Conservation (phyloP, 2,113 vertebrate species). For the Xenopus borealis region DNA sequence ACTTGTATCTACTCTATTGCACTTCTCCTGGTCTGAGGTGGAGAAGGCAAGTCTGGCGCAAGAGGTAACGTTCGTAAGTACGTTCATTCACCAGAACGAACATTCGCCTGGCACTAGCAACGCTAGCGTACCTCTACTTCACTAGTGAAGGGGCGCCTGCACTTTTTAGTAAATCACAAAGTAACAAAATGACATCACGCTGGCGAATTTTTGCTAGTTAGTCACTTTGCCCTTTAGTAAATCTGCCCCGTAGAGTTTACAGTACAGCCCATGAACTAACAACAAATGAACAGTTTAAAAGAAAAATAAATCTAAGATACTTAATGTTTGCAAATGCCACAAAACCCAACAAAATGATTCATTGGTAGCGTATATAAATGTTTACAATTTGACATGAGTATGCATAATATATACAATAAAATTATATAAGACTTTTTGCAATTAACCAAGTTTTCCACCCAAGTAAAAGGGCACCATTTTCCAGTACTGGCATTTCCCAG, state of each 20-base stretch:
- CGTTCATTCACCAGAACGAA: no score
- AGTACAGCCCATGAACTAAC: not conserved
- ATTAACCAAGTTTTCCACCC: slow-evolving; percentile 21
- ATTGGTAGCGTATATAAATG: not conserved
- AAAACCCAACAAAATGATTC: not conserved
- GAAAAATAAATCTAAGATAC: not conserved
- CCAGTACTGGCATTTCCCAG: slow-evolving; percentile 53
- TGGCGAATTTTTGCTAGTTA: no score
- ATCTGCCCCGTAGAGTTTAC: slow-evolving; percentile 12
- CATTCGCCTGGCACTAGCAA: no score
- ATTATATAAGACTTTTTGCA: not conserved
- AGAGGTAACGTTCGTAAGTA: no score
- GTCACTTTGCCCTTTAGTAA: no score
- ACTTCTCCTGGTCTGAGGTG: no score
- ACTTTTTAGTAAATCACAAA: no score
- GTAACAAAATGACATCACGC: no score
- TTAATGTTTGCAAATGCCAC: not conserved
- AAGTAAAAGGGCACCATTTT: slow-evolving; percentile 41
- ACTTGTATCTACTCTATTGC: no score
- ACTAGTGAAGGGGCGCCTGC: no score
- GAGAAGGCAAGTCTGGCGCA: no score
- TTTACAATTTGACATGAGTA: slow-evolving; percentile 15
- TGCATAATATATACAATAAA: slow-evolving; percentile 14
- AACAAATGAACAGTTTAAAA: not conserved
- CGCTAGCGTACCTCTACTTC: no score